Evolutionary conservation across 2,888 invertebrate species (phyloP), one percentile per base, ranked within the genome.

Genomic region (Liposcelis brunnea): DNA sequence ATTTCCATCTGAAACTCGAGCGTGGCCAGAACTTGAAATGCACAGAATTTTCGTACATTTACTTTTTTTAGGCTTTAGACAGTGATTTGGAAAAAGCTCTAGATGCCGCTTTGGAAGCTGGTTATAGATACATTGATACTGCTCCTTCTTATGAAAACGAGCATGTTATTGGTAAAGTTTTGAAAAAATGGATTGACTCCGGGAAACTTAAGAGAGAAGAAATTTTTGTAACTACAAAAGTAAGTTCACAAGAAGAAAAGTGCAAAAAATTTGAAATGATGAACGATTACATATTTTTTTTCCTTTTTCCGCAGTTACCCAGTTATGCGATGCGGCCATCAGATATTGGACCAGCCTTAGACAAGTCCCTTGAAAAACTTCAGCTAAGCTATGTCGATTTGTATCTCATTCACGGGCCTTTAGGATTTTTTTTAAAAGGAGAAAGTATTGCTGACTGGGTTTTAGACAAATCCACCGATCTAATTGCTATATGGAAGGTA

Each of bases 71-170:
- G 56, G 55, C 58, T 2, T 46, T 43, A n/a, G 55, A 54, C 47
- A 71, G 68, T 4, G 79, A 77, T 53, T 61, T 84, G 45, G 78
- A 77, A 59, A 58, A 61, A 35, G 79, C 84, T 1, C 64, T 86
- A 11, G 72, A 76, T 21, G 62, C 64, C 2, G 86, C 87, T 0
- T 59, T 87, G 38, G 74, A 75, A 52, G 74, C 74, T 36, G 87
- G 87, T 1, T 87, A 87, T 60, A 72, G 86, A 2, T 85, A 84
- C 56, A 80, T 89, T 50, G 87, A 89, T 61, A 75, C 83, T 0
- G 86, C 87, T 1, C 69, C 75, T 5, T 78, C 72, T 5, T 87
- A 89, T 56, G 68, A 74, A 52, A 87, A 87, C 56, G 87, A 89
- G 58, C 68, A 69, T 2, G 71, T 71, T 1, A 73, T 89, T 52